Evolutionary conservation across 1,140 invertebrate genomes (phyloP), one percentile per base, ranked within the genome.

Genomic region (Ylistrum balloti): DNA sequence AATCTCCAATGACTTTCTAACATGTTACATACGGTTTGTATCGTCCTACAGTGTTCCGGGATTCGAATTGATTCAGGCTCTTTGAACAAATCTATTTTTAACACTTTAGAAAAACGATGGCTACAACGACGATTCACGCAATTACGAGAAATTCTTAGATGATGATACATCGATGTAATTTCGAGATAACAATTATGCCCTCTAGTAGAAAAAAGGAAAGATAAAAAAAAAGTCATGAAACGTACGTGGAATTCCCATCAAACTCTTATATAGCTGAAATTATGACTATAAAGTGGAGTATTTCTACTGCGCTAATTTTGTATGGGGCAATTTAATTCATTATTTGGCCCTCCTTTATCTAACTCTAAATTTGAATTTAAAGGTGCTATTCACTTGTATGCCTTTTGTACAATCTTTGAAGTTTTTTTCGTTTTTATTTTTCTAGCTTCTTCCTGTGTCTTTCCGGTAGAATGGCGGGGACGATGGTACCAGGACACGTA

Each of bases 401-500:
- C n/a, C n/a, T n/a, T n/a, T n/a, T 74, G 5, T 74, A 7, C 22
- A 17, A 28, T 5, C 1, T 3, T 74, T 74, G 56, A 74, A 22
- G 5, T 38, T 7, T 20, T 56, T 56, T 56, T 22, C 45, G 20
- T 33, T 15, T 88, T 48, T 88, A n/a, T 38, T 85, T 87, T 92
- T 89, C 33, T 86, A 92, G 91, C 56, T 32, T 87, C 48, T 9
- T 33, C 88, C 20, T 92, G 91, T 88, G 89, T 33, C 45, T 92
- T 92, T 56, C 89, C 89, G 20, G 35, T 85, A 0, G 88, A 89
- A 7, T 89, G 89, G 85, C 88, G 87, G 32, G 91, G 91, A 13
- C n/a, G 85, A 0, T 92, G 91, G 91, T 90, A 92, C 45, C 91
- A 92, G 33, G 88, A 88, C 41, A 38, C 85, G 20, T 92, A 88